These are phyloP conservation scores for Delichon dasypus DNA, from an alignment of 2,797 vertebrate genomes.

Conservation along the genomic window DNA sequence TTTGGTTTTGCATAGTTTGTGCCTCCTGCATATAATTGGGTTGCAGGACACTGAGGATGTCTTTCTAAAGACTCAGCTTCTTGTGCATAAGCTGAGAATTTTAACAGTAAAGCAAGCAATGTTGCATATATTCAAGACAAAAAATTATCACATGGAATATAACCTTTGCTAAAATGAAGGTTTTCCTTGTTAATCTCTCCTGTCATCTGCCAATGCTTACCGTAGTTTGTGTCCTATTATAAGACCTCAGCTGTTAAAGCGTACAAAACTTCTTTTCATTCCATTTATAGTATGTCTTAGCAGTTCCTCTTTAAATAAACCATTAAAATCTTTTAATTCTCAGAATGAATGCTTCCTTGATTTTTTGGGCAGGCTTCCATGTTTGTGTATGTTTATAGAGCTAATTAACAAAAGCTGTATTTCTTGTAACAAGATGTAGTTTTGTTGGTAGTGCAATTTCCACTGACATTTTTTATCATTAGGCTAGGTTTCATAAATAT, in stretches of 20 bases:
- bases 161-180: slow-evolving; percentile 5
- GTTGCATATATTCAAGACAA: not conserved
- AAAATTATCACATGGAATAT: not conserved
- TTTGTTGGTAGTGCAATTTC: not conserved
- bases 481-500: not conserved
- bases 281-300: not conserved
- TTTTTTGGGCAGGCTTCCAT: not conserved
- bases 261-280: slow-evolving; percentile 38
- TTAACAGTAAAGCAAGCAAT: not conserved
- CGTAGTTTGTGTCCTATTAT: not conserved
- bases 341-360: not conserved
- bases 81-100: not conserved
- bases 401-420: not conserved
- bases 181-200: not conserved
- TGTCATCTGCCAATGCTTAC: not conserved
- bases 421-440: not conserved
- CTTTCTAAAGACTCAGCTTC: not conserved
- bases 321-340: not conserved
- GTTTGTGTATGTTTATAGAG: not conserved
- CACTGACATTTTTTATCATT: not conserved
- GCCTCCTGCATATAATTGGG: not conserved
- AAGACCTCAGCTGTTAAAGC: not conserved
- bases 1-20: not conserved
- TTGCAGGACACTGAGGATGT: not conserved
- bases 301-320: not conserved